Conservation (phyloP, 2,113 vertebrate genomes). For the Notothenia coriiceps region DNA sequence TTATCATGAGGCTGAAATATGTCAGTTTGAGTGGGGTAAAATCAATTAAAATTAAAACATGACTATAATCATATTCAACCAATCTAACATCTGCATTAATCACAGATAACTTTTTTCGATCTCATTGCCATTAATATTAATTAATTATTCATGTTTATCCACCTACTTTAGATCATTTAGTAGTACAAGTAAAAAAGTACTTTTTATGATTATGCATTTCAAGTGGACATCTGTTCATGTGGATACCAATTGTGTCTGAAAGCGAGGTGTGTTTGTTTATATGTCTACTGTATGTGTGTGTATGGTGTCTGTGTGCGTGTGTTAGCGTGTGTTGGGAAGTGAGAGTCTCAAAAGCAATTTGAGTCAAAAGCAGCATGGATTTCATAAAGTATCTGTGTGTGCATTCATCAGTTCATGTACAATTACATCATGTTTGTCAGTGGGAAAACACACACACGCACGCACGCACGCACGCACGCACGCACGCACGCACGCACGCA, state of each 20-base stretch:
- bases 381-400: conserved; percentile 26
- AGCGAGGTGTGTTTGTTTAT: neutral
- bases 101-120: conserved; percentile 15
- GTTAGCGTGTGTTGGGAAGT: neutral
- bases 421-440: conserved; percentile 36
- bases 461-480: conserved; percentile 3
- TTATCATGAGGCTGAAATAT: conserved; percentile 18
- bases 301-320: neutral
- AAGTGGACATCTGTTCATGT: conserved; percentile 37
- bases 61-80: conserved; percentile 20
- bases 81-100: conserved; percentile 44
- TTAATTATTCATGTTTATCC: conserved; percentile 65
- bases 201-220: conserved; percentile 45
- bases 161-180: conserved; percentile 31
- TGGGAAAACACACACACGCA: conserved; percentile 18
- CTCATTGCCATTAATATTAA: conserved; percentile 46
- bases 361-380: conserved; percentile 27
- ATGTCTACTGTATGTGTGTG: neutral
- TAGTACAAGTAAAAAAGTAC: neutral
- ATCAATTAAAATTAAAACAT: neutral
- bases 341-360: conserved; percentile 25
- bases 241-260: neutral
- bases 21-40: neutral
- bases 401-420: conserved; percentile 53
- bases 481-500: conserved; percentile 18